Evolutionary conservation across 2,113 vertebrate species (phyloP), one percentile per base, ranked within the genome.

Genomic region (Puffinus mauretanicus): DNA sequence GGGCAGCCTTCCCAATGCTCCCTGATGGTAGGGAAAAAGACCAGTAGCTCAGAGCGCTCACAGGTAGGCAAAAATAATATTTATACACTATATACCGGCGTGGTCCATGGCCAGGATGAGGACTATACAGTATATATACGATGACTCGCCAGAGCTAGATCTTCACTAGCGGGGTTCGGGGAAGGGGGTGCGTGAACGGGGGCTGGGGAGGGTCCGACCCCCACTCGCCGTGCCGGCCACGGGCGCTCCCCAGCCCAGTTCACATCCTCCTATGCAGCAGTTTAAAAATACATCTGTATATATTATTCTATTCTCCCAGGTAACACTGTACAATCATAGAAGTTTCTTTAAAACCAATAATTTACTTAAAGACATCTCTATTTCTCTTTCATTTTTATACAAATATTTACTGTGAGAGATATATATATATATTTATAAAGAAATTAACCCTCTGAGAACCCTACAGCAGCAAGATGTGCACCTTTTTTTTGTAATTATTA

Each of bases 261-360:
- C 96, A 78, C 60, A 38, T 70, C 90, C 62, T 87, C 86, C 91
- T 87, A 95, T 3, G 67, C 85, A 94, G 90, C 83, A 88, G 34
- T 81, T 82, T 90, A 93, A 97, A 97, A 98, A 97, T 97, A 96
- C 94, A 91, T 94, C 93, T 92, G 86, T 94, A 96, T 97, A 96
- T 94, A 97, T 97, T 96, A 96, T 93, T 96, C 96, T 97, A 92
- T 95, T 96, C 93, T 97, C 94, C 76, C 97, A 94, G 93, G 94
- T 96, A 88, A 93, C 90, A 96, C 97, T 98, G 95, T 98, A 97
- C 97, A 98, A 34, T 95, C 93, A 88, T 97, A 96, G 86, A 96
- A 96, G 96, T 94, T 94, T 82, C 93, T 96, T 96, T 94, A 96
- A 97, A 97, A 98, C 96, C 93, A 97, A 96, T 98, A 96, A 96